Evolutionary conservation across 2,797 vertebrate species (phyloP), one percentile per base, ranked within the genome.

Genomic region (Takifugu ocellatus): DNA sequence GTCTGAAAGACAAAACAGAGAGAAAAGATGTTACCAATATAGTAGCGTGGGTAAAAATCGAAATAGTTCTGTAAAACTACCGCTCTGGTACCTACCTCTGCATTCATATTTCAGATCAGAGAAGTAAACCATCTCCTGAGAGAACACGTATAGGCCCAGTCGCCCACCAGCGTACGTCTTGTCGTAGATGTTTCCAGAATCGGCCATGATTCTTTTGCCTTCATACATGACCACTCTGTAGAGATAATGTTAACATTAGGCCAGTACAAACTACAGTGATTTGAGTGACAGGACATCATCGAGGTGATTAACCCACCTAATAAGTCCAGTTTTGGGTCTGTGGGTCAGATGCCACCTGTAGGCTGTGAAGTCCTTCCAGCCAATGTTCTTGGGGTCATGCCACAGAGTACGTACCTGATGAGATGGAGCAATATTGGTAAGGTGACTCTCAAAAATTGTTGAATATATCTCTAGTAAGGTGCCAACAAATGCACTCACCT

Each of bases 71-170:
- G 5, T 54, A 2, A 54, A 54, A 36, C 12, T 1, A 16, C 29
- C 0, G 21, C 2, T 49, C 1, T 14, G 60, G 46, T 54, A 14
- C 72, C 89, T 91, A 99, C 97, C 97, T 98, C 91, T 93, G 83
- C 97, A 99, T 90, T 98, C 95, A 16, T 99, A 99, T 94, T 98
- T 99, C 83, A 99, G 93, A 80, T 98, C 97, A 14, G 97, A 99
- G 89, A 99, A 99, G 92, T 98, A 99, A 79, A 97, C 96, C 96
- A 98, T 97, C 92, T 99, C 97, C 90, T 99, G 97, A 72, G 97
- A 99, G 90, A 99, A 99, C 81, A 99, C 94, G 46, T 98, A 99
- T 67, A 99, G 80, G 68, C 97, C 97, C 79, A 99, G 90, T 69
- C 97, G 91, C 55, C 97, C 97, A 46, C 97, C 97, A 51, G 97